Evolutionary conservation across 2,113 vertebrate genomes (phyloP), one percentile per base, ranked within the genome.

Genomic region (Halichoeres trimaculatus): DNA sequence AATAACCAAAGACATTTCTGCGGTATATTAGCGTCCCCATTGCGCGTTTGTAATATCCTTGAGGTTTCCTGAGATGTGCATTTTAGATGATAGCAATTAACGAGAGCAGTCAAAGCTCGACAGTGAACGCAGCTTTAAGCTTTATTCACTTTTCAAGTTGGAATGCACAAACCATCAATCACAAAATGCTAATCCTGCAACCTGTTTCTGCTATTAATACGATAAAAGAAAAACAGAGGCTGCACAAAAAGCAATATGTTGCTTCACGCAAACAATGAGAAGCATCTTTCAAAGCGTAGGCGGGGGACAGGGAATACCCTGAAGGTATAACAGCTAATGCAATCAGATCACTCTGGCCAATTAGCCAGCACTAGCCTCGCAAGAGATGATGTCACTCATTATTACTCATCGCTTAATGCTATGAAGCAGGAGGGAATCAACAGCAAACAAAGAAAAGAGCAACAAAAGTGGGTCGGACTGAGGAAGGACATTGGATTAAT

Each of bases 301-400:
- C 26, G 57, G 78, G 70, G 72, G 85, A 85, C 76, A 80, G 69
- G 83, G 85, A 86, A 86, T 81, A 85, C 81, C 88, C 85, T 69
- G 62, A 81, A 85, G 88, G 86, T 90, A 87, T 66, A 87, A 57
- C 69, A 86, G 83, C 79, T 89, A 87, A 90, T 90, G 78, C 78
- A 91, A 85, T 91, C 84, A 85, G 74, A 85, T 78, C 26, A 76
- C 78, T 85, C 84, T 70, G 78, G 76, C 77, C 85, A 89, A 89
- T 90, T 90, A 91, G 88, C 71, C 58, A 47, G 73, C 59, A 60
- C 69, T 61, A 71, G 79, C 72, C 81, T 14, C 60, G 83, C 88
- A 80, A 87, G 72, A 79, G 83, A 90, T 90, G 88, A 91, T 89
- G 84, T 87, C 88, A 91, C 69, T 80, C 85, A 61, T 88, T 77